A percentile compares a stretch with the other conserved stretches of the same genome.
Evolutionary conservation across 2,113 vertebrate genomes (phyloP).

Genomic region (Cavia aperea): DNA sequence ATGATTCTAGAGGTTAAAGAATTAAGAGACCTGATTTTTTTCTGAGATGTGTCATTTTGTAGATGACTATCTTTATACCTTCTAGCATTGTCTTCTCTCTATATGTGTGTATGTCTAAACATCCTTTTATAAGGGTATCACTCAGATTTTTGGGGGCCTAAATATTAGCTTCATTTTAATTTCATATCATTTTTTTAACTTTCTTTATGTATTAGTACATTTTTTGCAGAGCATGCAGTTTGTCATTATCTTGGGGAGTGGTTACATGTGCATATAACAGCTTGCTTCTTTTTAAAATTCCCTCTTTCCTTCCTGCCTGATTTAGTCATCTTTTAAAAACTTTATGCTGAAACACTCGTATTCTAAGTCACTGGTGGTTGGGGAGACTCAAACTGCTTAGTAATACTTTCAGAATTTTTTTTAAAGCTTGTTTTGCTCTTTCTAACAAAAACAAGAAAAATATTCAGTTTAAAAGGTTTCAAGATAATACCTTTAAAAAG

Average conservation of each 20-base stretch:
- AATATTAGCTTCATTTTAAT: background rate
- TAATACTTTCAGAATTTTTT: background rate
- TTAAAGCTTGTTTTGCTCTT: background rate
- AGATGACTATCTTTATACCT: background rate
- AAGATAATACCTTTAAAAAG: conserved; percentile 18
- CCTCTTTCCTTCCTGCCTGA: background rate
- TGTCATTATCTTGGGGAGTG: background rate
- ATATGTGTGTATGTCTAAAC: background rate
- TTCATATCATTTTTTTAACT: background rate
- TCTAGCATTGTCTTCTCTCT: background rate
- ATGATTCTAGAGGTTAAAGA: background rate
- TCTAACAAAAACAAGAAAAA: background rate
- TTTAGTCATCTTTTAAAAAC: background rate
- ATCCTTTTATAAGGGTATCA: background rate
- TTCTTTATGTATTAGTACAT: background rate
- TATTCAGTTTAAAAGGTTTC: background rate
- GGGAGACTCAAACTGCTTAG: background rate
- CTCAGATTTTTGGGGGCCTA: background rate
- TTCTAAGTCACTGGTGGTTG: background rate
- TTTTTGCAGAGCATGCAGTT: background rate
- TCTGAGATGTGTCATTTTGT: background rate
- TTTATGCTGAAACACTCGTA: background rate
- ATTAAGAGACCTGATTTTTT: background rate
- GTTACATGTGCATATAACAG: background rate
- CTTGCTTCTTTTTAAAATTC: background rate